Percentiles rank a stretch among this genome's conserved stretches.
Conservation (phyloP, 37 sponge, comb jelly and placozoan species). For the Cladorhizidae sp. region DNA sequence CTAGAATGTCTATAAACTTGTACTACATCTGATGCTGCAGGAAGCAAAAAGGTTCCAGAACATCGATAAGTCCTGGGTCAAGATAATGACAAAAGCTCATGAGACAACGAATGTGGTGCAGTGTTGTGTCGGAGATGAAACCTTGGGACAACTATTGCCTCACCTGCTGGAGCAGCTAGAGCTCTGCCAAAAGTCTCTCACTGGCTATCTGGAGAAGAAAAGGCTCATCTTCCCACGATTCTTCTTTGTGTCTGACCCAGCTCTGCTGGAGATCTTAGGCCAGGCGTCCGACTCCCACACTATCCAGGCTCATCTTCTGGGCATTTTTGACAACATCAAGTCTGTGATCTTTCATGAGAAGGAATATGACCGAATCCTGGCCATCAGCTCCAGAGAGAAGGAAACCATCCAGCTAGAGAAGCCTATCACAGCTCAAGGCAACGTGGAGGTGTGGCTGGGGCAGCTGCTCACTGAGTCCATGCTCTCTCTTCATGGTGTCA, state of each 20-base stretch:
- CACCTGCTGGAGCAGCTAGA: conserved; percentile 97
- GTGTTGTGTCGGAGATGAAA: conserved; percentile 99
- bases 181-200: conserved; percentile 97
- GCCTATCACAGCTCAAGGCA: conserved; percentile 90
- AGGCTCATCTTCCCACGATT: conserved; percentile 95
- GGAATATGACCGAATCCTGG: conserved; percentile 85
- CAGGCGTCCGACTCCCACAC: conserved; percentile 99
- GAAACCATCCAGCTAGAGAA: conserved; percentile 86
- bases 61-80: conserved; percentile 98
- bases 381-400: conserved; percentile 80
- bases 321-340: conserved; percentile 93
- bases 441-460: conserved; percentile 96
- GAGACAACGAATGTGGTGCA: conserved; percentile 92
- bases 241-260: conserved; percentile 99
- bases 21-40: conserved; percentile 31
- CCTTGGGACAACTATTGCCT: conserved; percentile 92
- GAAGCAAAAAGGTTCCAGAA: conserved; percentile 89
- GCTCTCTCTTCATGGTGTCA: conserved; percentile 82
- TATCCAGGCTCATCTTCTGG: conserved; percentile 92
- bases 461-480: conserved; percentile 75
- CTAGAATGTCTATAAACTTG: too few relatives aligned
- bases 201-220: conserved; percentile 96
- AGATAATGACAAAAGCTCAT: conserved; percentile 95
- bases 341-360: conserved; percentile 91
- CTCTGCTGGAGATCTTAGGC: conserved; percentile 96